phyloP scores from a whole-genome alignment of 2,797 vertebrate genomes.

The Craterocephalus amniculus region DNA sequence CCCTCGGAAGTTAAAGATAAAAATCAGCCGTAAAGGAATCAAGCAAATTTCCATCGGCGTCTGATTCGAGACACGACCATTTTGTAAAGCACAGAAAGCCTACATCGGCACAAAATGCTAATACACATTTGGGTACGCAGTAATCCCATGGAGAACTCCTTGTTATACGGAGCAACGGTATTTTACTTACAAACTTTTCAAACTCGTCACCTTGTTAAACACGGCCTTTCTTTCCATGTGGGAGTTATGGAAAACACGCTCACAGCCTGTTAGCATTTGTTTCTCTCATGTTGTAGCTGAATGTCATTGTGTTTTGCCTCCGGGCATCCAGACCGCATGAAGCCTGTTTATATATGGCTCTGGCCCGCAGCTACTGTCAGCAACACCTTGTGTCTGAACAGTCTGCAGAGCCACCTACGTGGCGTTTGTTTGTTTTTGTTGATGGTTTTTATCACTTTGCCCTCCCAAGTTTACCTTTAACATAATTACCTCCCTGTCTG shows the following conservation, averaged over 20 bases:
- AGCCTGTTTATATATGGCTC: conserved; percentile 42
- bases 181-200: conserved; percentile 11
- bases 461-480: conserved; percentile 36
- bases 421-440: not conserved
- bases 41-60: conserved; percentile 18
- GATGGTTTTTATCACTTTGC: conserved; percentile 10
- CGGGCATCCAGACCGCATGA: conserved; percentile 19
- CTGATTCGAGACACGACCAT: conserved; percentile 5
- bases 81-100: not conserved
- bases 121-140: conserved; percentile 5
- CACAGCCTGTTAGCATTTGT: conserved; percentile 30
- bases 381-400: conserved; percentile 29
- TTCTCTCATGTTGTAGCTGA: conserved; percentile 39
- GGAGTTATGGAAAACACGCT: conserved; percentile 26
- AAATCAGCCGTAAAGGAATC: conserved; percentile 3
- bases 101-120: not conserved
- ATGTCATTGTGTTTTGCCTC: conserved; percentile 46
- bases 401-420: conserved; percentile 10
- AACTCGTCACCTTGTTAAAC: conserved; percentile 4
- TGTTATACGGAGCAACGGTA: too few species aligned
- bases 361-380: conserved; percentile 48
- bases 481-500: conserved; percentile 19
- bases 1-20: conserved; percentile 21
- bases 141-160: conserved; percentile 4
- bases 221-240: conserved; percentile 22